Conservation (phyloP, 2,888 invertebrate species). For the Epinotia nisella region DNA sequence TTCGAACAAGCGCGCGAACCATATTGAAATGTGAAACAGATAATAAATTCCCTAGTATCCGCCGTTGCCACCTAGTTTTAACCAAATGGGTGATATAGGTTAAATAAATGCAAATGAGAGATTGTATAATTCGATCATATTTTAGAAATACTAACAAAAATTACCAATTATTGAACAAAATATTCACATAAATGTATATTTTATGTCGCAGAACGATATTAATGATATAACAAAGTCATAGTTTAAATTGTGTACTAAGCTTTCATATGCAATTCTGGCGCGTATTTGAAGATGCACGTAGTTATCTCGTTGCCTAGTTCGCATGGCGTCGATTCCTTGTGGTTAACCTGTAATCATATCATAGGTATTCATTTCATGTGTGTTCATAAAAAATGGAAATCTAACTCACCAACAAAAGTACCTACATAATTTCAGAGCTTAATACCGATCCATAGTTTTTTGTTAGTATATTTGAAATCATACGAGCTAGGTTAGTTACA, state of each 20-base stretch:
- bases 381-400: too few species aligned
- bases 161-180: background rate
- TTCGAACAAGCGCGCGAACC: too few species aligned
- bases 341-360: constrained; percentile 64
- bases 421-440: too few species aligned
- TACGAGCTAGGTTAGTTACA: too few species aligned
- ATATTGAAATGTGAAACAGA: too few species aligned
- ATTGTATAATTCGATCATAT: background rate
- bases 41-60: too few species aligned
- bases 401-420: too few species aligned
- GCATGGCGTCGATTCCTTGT: constrained; percentile 62
- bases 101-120: background rate
- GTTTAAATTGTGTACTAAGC: constrained; percentile 47
- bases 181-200: too few species aligned
- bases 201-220: background rate
- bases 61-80: too few species aligned
- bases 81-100: too few species aligned
- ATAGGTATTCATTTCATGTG: background rate
- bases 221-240: background rate
- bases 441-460: too few species aligned
- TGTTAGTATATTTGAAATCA: too few species aligned
- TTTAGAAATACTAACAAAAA: background rate
- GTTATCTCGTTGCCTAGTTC: constrained; percentile 74
- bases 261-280: constrained; percentile 75
- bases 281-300: constrained; percentile 76